Evolutionary conservation across 1,140 invertebrate species (phyloP).

Genomic region (Hestina assimilis): DNA sequence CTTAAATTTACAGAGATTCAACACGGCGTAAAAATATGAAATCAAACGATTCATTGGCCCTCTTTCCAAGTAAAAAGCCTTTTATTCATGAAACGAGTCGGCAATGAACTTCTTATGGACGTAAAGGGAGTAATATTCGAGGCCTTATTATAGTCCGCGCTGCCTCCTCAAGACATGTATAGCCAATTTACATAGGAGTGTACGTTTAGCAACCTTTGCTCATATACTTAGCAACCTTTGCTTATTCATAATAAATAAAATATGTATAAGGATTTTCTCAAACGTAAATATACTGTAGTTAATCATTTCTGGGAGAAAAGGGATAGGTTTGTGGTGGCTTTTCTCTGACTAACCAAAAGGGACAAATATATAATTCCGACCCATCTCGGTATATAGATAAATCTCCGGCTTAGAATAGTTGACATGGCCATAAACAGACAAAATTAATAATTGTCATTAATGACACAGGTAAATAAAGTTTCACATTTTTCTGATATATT

Average conservation of each 20-base stretch:
- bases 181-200: constrained; percentile 10
- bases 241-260: no score
- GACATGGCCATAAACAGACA: no score
- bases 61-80: constrained; percentile 1
- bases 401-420: no score
- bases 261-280: not conserved
- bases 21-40: no score
- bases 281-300: not conserved
- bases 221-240: no score
- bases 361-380: constrained; percentile 6
- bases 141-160: constrained; percentile 1
- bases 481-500: no score
- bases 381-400: constrained; percentile 5
- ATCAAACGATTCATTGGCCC: constrained; percentile 1
- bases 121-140: constrained; percentile 8
- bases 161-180: constrained; percentile 9
- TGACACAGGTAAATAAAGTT: no score
- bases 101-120: constrained; percentile 14
- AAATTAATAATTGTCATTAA: no score
- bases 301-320: not conserved
- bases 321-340: constrained; percentile 8
- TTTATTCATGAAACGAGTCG: constrained; percentile 11
- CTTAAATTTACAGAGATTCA: no score
- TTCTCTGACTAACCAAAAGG: constrained; percentile 7
- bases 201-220: constrained; percentile 8